A percentile compares a stretch with the other conserved stretches of the same genome.
Evolutionary conservation across 2,888 invertebrate genomes (phyloP).

Genomic region (Drosophila maculinotata): DNA sequence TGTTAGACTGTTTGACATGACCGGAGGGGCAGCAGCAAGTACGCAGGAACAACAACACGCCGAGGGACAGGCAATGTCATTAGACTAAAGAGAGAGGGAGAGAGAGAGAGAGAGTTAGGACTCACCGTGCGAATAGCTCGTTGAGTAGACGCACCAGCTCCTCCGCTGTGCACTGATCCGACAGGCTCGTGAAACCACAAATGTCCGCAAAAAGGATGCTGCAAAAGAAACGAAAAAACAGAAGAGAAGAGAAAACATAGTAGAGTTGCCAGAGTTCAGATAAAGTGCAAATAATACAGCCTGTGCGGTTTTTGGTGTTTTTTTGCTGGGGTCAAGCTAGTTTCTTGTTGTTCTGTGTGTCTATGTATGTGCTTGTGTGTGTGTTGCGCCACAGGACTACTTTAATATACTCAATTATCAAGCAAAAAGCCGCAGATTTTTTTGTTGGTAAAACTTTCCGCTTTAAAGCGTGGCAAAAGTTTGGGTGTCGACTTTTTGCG

Average conservation of each 20-base stretch:
- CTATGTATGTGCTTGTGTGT: slow-evolving; percentile 8
- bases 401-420: slow-evolving; percentile 44
- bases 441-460: slow-evolving; percentile 9
- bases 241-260: background rate
- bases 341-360: slow-evolving; percentile 5
- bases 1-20: slow-evolving; percentile 46
- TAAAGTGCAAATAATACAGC: slow-evolving; percentile 21
- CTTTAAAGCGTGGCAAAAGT: slow-evolving; percentile 24
- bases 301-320: background rate
- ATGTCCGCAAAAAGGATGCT: slow-evolving; percentile 97
- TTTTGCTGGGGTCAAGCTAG: background rate
- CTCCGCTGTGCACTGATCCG: slow-evolving; percentile 96
- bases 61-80: slow-evolving; percentile 35
- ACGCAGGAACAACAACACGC: slow-evolving; percentile 5
- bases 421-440: background rate
- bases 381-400: slow-evolving; percentile 31
- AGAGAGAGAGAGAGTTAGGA: too few species aligned
- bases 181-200: slow-evolving; percentile 95
- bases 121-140: slow-evolving; percentile 94
- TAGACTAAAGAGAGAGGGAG: too few species aligned
- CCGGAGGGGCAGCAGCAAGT: slow-evolving; percentile 15
- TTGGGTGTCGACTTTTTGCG: slow-evolving; percentile 16
- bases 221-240: slow-evolving; percentile 60
- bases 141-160: slow-evolving; percentile 95
- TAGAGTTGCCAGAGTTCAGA: slow-evolving; percentile 22